phyloP scores from a whole-genome alignment of 2,888 invertebrate genomes.

The Drosophila heteroneura region DNA sequence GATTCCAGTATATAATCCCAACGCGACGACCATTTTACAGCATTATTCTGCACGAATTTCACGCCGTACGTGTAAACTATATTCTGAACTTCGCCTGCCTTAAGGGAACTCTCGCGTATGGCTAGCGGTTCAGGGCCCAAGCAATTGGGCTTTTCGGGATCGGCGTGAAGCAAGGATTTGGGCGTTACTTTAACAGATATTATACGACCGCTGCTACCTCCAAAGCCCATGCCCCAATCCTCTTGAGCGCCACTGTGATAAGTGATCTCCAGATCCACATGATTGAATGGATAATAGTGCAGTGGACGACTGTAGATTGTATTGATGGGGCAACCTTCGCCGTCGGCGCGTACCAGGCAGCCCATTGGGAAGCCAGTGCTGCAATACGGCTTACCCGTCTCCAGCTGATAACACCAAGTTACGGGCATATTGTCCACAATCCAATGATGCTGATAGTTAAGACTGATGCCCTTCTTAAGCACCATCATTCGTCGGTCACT shows the following conservation, averaged over 20 bases:
- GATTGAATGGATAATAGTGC: slow-evolving; percentile 97
- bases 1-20: slow-evolving; percentile 99
- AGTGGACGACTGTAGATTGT: slow-evolving; percentile 88
- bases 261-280: slow-evolving; percentile 96
- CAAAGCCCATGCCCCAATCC: slow-evolving; percentile 93
- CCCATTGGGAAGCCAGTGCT: slow-evolving; percentile 99
- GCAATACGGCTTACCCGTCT: slow-evolving; percentile 93
- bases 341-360: slow-evolving; percentile 90
- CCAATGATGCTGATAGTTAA: slow-evolving; percentile 99
- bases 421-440: slow-evolving; percentile 99
- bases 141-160: slow-evolving; percentile 86
- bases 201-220: slow-evolving; percentile 94
- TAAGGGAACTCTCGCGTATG: slow-evolving; percentile 88
- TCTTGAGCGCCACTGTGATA: slow-evolving; percentile 96
- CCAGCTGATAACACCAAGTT: slow-evolving; percentile 95
- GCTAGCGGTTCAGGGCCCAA: slow-evolving; percentile 88
- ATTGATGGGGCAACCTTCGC: slow-evolving; percentile 87
- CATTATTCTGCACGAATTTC: slow-evolving; percentile 91
- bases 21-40: slow-evolving; percentile 98
- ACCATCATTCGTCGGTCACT: slow-evolving; percentile 91
- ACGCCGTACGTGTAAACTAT: slow-evolving; percentile 96
- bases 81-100: slow-evolving; percentile 86
- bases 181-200: slow-evolving; percentile 91
- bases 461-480: slow-evolving; percentile 95
- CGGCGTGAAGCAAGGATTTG: slow-evolving; percentile 87